Evolutionary conservation across 2,113 vertebrate species (phyloP).

Genomic region (Oophaga pumilio): DNA sequence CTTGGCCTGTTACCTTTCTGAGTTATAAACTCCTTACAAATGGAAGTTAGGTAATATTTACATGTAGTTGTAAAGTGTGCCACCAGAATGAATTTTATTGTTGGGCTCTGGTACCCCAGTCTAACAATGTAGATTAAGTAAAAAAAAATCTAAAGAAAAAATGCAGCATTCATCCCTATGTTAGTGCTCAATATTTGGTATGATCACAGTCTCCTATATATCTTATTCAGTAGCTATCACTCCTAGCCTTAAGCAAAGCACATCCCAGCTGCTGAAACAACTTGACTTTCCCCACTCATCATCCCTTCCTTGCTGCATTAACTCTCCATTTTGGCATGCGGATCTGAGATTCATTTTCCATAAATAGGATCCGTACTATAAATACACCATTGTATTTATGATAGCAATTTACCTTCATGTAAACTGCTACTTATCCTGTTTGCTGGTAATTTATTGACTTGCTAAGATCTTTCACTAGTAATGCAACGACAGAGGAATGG

Average conservation of each 20-base stretch:
- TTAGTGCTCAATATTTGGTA: too few species aligned
- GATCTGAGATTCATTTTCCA: background rate
- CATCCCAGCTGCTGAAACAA: background rate
- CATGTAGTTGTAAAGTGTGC: too few species aligned
- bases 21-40: too few species aligned
- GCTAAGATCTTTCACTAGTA: background rate
- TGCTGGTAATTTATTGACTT: background rate
- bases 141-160: too few species aligned
- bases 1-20: too few species aligned
- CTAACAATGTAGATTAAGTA: too few species aligned
- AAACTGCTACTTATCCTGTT: background rate
- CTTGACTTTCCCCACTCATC: background rate
- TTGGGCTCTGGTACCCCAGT: too few species aligned
- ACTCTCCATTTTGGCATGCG: background rate
- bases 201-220: background rate
- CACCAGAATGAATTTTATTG: too few species aligned
- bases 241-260: background rate
- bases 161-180: too few species aligned
- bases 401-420: background rate
- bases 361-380: background rate
- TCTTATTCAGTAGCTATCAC: background rate
- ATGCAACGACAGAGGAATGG: background rate
- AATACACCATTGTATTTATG: background rate
- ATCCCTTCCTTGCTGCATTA: background rate
- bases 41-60: too few species aligned